Conservation (phyloP, 2,888 invertebrate genomes). For the Agonopterix subpropinquella region DNA sequence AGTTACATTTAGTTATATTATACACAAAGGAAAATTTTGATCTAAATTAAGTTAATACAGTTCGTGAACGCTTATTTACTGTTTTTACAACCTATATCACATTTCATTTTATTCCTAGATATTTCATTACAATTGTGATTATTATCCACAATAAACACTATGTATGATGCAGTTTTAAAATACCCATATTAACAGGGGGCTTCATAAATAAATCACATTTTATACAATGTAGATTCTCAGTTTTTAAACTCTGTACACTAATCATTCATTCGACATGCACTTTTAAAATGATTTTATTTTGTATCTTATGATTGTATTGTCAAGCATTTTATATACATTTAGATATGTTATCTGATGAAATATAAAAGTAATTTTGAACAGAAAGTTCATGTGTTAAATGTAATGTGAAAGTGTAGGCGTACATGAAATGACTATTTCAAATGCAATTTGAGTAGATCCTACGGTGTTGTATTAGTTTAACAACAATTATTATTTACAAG, state of each 20-base stretch:
- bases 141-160: constrained; percentile 5
- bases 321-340: constrained; percentile 66
- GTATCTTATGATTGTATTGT: constrained; percentile 67
- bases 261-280: constrained; percentile 26
- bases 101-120: constrained; percentile 65
- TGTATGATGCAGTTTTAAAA: constrained; percentile 5
- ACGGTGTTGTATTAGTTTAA: too few species aligned
- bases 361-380: constrained; percentile 1
- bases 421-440: too few species aligned
- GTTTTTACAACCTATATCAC: constrained; percentile 75
- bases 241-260: constrained; percentile 12
- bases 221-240: constrained; percentile 1
- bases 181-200: constrained; percentile 4
- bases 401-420: too few species aligned
- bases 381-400: constrained; percentile 9
- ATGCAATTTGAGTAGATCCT: too few species aligned
- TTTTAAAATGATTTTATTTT: constrained; percentile 34
- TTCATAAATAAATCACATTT: constrained; percentile 3
- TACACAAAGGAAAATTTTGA: constrained; percentile 41
- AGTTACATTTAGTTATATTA: constrained; percentile 51
- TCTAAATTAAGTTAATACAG: constrained; percentile 40
- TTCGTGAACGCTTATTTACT: constrained; percentile 55
- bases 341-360: constrained; percentile 69
- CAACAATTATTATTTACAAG: constrained; percentile 2
- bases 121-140: constrained; percentile 19